Percentiles rank a stretch among this genome's conserved stretches.
Conservation (phyloP, 2,888 invertebrate genomes). For the Zhuqinia jingwanae region DNA sequence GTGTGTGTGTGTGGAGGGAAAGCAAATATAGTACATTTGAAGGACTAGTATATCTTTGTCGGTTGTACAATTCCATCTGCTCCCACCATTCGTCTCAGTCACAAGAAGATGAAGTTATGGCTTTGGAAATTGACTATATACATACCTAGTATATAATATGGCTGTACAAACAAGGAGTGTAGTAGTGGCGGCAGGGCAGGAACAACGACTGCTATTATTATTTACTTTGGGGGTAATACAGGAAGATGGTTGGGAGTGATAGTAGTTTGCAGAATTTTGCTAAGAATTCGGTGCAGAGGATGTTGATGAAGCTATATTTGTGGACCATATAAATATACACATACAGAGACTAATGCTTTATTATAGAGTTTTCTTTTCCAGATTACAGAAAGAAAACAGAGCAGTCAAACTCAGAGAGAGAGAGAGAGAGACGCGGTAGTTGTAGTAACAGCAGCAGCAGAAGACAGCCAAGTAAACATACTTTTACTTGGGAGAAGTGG, state of each 20-base stretch:
- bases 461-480: slow-evolving; percentile 25
- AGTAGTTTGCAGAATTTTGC: slow-evolving; percentile 18
- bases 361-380: background rate
- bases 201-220: slow-evolving; percentile 28
- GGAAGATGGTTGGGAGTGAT: too few species aligned
- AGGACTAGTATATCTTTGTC: background rate
- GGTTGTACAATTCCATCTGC: slow-evolving; percentile 34
- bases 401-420: slow-evolving; percentile 56
- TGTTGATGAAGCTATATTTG: background rate
- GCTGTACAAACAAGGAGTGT: too few species aligned
- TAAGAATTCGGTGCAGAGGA: slow-evolving; percentile 10
- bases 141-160: too few species aligned
- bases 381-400: background rate
- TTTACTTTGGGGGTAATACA: slow-evolving; percentile 50
- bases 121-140: background rate
- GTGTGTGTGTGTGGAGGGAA: too few species aligned
- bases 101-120: background rate
- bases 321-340: too few species aligned
- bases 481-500: slow-evolving; percentile 18
- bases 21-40: background rate
- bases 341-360: background rate
- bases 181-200: background rate
- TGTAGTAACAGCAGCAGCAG: too few species aligned
- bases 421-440: slow-evolving; percentile 20
- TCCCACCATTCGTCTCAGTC: slow-evolving; percentile 47